These are phyloP conservation scores for Orchestia grillus DNA, from an alignment of 1,140 invertebrate species.

Conservation along the genomic window DNA sequence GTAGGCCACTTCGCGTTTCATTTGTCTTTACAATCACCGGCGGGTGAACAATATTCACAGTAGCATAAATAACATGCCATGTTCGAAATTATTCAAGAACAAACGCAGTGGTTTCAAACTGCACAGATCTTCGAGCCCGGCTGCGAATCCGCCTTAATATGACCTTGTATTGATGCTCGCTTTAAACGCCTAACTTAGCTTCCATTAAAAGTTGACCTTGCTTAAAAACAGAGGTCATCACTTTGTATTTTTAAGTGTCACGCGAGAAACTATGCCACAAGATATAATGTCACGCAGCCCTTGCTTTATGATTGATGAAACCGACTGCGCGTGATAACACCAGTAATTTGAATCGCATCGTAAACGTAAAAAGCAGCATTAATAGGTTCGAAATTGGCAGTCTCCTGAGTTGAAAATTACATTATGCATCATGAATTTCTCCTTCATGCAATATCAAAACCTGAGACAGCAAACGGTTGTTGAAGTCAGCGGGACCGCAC, in stretches of 20 bases:
- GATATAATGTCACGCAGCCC: not conserved
- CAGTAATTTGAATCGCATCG: too few relatives aligned
- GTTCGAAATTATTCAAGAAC: not conserved
- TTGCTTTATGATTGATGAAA: not conserved
- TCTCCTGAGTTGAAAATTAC: too few relatives aligned
- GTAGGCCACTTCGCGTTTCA: not conserved
- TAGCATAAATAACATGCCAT: not conserved
- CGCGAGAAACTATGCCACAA: not conserved
- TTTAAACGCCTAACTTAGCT: not conserved
- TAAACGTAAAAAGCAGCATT: too few relatives aligned
- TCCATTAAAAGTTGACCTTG: not conserved
- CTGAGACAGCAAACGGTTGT: not conserved
- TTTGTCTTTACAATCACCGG: not conserved
- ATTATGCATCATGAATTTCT: too few relatives aligned
- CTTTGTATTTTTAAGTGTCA: not conserved
- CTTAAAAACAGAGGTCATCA: not conserved
- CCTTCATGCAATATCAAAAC: too few relatives aligned
- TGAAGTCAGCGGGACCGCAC: not conserved
- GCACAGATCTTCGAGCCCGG: not conserved
- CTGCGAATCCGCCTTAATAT: not conserved
- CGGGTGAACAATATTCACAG: not conserved
- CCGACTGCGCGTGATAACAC: not conserved
- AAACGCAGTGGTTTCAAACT: not conserved
- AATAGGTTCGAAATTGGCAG: too few relatives aligned
- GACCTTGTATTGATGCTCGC: not conserved